phyloP scores from a whole-genome alignment of 1,140 invertebrate genomes.

The Lepidotrigona ventralis region DNA sequence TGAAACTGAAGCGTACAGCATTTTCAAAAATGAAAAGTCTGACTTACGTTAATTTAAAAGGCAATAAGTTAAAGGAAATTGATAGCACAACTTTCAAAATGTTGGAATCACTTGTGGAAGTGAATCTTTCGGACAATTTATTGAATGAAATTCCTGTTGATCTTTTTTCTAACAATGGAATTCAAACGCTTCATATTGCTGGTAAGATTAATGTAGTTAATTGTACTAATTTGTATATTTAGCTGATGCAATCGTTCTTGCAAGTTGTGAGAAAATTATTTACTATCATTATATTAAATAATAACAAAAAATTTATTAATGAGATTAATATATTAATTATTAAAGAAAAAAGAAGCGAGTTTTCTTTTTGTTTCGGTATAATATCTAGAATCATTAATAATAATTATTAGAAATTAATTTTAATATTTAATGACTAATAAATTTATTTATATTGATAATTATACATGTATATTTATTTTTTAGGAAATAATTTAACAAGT shows the following conservation, averaged over 20 bases:
- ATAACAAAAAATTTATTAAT: neutral
- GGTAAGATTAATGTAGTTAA: slow-evolving; percentile 60
- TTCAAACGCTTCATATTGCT: slow-evolving; percentile 81
- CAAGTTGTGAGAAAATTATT: neutral
- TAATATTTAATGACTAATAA: neutral
- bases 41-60: slow-evolving; percentile 83
- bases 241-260: neutral
- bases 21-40: slow-evolving; percentile 83
- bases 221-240: neutral
- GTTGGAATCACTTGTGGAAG: slow-evolving; percentile 82
- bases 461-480: neutral
- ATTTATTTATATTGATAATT: neutral
- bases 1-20: slow-evolving; percentile 81
- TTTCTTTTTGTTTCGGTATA: neutral
- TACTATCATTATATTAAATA: neutral
- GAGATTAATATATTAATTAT: neutral
- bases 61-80: slow-evolving; percentile 83
- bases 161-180: slow-evolving; percentile 82
- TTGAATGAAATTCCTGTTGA: slow-evolving; percentile 81
- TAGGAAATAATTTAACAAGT: slow-evolving; percentile 63
- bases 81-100: slow-evolving; percentile 82
- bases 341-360: neutral
- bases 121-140: slow-evolving; percentile 85
- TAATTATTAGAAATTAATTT: neutral
- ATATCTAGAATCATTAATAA: neutral